Base-by-base conservation (phyloP, 2,113 vertebrate species). In the Lagopus muta region DNA sequence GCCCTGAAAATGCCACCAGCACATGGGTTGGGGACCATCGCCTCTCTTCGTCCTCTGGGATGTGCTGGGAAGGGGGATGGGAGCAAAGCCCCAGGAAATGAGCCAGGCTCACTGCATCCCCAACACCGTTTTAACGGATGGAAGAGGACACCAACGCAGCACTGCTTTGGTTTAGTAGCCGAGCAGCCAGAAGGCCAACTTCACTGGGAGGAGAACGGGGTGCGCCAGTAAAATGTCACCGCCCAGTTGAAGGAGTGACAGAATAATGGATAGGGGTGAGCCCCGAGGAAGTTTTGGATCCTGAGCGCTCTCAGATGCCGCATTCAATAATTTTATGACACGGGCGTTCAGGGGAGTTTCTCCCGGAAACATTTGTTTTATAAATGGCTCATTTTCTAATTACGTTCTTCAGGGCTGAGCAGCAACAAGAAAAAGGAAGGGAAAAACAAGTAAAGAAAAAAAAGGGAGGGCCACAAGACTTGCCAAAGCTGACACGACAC, bases 331-430 rank as follows among this genome's bases (percentile, higher is more conserved):
- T 94, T 96, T 96, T 93, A 96, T 95, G 89, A 94, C 92, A 77
- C 0, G 81, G 84, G 88, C 62, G 86, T 95, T 93, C 86, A 85
- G 93, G 94, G 96, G 81, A 95, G 95, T 95, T 90, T 95, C 74
- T 86, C 54, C 93, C 22, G 57, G 94, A 96, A 97, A 94, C 81
- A 90, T 95, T 94, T 94, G 82, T 81, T 95, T 95, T 96, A 92
- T 90, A 92, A 95, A 93, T 94, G 93, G 88, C 81, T 95, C 86
- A 21, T 93, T 96, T 94, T 94, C 88, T 96, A 96, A 96, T 96
- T 93, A 78, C 82, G n/a, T 94, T 95, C 86, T 92, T 74, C 64
- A 74, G 71, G 48, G 80, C 48, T 89, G 86, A 94, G 78, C 15
- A 77, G 90, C 67, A 90, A 83, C 32, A 50, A 88, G 90, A 88